Evolutionary conservation across 2,113 vertebrate genomes (phyloP), one percentile per base, ranked within the genome.

Genomic region (Calcarius ornatus): DNA sequence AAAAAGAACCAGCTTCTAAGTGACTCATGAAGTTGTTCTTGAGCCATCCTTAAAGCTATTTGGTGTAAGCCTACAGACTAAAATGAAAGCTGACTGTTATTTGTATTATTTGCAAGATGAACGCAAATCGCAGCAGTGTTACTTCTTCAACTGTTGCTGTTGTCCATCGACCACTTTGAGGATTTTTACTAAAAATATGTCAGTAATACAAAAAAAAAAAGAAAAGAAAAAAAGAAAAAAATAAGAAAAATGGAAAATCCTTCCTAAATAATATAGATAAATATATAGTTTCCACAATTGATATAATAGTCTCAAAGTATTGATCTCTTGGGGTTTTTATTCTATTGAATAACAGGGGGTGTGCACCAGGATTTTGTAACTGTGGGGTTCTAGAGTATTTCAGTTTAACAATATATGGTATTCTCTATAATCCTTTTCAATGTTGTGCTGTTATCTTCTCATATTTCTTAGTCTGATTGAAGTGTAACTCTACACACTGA

Each of bases 241-340:
- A 23, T 2, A 61, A 12, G 5, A 42, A 37, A 21, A 51, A 17
- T 6, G 2, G 1, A 27, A 19, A 13, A 28, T 1, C 4, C 3
- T 57, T 81, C 78, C 9, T 10, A 18, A 53, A 69, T 42, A 24
- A 19, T 48, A 24, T 21, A 43, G 6, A 38, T 21, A n/a, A 47
- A 63, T 38, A 5, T 59, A 33, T 35, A 24, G 40, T 73, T 64
- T 42, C 7, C 18, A 33, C 9, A 48, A 21, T 20, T 8, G 5
- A 43, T 33, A 21, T 23, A 59, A 25, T 6, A 82, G 9, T 65
- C 19, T 33, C 69, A n/a, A 5, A 25, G 1, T n/a, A 64, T 30
- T 24, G 13, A 21, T 48, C 19, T 79, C 38, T 72, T 1, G 1
- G 4, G 3, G 0, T 1, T 33, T 56, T 48, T 10, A n/a, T 60